Evolutionary conservation across 2,797 vertebrate species (phyloP).

Genomic region (Holocentrus rufus): DNA sequence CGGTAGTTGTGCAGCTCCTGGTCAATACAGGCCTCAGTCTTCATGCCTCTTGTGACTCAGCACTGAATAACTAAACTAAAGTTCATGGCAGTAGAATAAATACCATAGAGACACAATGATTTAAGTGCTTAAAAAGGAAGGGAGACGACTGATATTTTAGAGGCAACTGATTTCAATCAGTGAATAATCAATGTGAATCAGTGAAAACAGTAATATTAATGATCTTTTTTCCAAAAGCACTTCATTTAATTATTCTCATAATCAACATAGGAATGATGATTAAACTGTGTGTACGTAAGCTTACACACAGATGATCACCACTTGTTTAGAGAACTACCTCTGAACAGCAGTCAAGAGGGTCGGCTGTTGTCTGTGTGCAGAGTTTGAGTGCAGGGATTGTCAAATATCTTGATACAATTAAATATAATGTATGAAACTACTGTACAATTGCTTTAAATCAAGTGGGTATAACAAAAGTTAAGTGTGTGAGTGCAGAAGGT

Average conservation of each 20-base stretch:
- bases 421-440: neutral
- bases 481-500: neutral
- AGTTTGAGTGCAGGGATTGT: too few species aligned
- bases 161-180: neutral
- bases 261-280: too few species aligned
- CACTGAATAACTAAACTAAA: too few species aligned
- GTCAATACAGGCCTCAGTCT: too few species aligned
- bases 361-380: too few species aligned
- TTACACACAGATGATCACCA: neutral
- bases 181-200: neutral
- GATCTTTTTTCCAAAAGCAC: neutral
- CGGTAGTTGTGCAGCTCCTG: too few species aligned
- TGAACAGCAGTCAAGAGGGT: too few species aligned
- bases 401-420: too few species aligned
- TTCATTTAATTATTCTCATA: too few species aligned
- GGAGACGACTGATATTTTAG: neutral
- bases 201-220: slow-evolving; percentile 7
- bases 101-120: neutral
- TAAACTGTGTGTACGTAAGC: neutral
- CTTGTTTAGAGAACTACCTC: neutral
- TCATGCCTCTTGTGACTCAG: too few species aligned
- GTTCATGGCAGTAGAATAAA: neutral
- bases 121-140: neutral
- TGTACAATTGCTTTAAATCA: neutral
- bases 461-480: neutral